Base-by-base conservation (phyloP, 2,797 vertebrate species). In the Cyprinodon diabolis region DNA sequence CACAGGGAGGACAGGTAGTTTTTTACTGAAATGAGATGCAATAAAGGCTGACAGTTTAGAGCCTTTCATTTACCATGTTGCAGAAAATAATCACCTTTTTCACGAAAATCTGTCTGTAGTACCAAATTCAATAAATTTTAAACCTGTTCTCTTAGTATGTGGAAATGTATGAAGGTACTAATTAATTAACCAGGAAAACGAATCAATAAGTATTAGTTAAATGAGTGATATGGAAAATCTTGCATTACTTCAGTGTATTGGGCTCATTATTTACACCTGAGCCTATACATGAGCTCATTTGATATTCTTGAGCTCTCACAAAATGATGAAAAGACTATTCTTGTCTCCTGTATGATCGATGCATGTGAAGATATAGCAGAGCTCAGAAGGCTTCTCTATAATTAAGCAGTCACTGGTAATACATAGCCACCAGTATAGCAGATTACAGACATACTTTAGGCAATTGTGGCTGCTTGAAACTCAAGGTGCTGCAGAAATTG, bases 361-460 rank as follows among this genome's bases (percentile, higher is more conserved):
- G 86, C 85, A 84, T 79, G 79, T 71, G 74, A 68, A 84, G 86
- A 90, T 90, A 85, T 58, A 66, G 81, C 62, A 85, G 70, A 76
- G 48, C 75, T 84, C 84, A 80, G 87, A 86, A 83, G 77, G 76
- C 78, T 82, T 84, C 77, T 76, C 81, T 85, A 87, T 94, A 93
- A 93, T 93, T 88, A 93, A 90, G 82, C 78, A 91, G 91, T 93
- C 91, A 87, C 66, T 69, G 84, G 78, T 93, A 87, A 94, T 93
- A 77, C 90, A 94, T 87, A 84, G 79, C 84, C 81, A 71, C 83
- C 72, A 58, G 79, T 74, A 83, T 62, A 74, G 80, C 69, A 79
- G 91, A 85, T 89, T 84, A 88, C 76, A 40, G 45, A 83, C 69
- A 71, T 71, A 56, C 83, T 84, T 75, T 58, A 79, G 81, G 75